These are phyloP conservation scores for Nasonovia ribisnigri DNA, from an alignment of 2,888 invertebrate genomes.

Conservation along the genomic window DNA sequence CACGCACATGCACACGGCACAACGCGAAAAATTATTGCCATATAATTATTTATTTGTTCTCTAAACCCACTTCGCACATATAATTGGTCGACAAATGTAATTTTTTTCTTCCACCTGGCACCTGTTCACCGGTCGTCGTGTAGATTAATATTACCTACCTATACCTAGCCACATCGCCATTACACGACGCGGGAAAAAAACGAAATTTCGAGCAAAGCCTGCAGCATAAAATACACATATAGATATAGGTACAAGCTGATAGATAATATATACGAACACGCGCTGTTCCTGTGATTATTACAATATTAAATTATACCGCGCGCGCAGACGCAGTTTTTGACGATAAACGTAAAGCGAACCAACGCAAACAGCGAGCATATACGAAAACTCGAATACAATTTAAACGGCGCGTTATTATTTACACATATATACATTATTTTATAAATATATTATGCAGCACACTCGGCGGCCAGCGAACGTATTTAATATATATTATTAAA, in stretches of 20 bases:
- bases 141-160: neutral
- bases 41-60: neutral
- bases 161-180: neutral
- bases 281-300: neutral
- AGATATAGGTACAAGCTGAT: neutral
- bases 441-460: too few species aligned
- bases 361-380: neutral
- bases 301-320: neutral
- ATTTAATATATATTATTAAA: conserved; percentile 13
- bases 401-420: neutral
- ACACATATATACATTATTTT: neutral
- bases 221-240: neutral
- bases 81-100: neutral
- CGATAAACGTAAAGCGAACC: neutral
- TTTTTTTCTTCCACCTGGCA: neutral
- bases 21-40: neutral
- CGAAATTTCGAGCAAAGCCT: neutral
- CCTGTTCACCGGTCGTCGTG: neutral
- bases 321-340: neutral
- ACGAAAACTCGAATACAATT: neutral
- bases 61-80: neutral
- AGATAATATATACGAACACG: neutral
- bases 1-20: neutral
- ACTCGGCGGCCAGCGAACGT: neutral
- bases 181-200: neutral